A percentile compares a stretch with the other conserved stretches of the same genome.
These are phyloP conservation scores for Apamea epomidion DNA, from an alignment of 2,888 invertebrate genomes.

Conservation along the genomic window DNA sequence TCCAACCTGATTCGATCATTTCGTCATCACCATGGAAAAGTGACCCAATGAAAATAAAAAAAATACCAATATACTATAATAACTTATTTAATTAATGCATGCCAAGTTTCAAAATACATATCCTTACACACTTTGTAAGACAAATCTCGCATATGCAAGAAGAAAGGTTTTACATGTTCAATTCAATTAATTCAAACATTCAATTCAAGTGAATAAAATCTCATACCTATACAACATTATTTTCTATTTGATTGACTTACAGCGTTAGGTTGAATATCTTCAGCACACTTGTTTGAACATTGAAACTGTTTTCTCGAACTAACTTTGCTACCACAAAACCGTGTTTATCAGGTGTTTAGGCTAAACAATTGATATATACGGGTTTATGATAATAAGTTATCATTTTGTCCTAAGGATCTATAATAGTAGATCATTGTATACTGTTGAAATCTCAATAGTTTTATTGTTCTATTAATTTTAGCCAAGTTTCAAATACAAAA, in stretches of 20 bases:
- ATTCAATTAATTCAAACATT: neutral
- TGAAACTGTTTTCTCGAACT: slow-evolving; percentile 31
- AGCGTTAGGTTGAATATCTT: slow-evolving; percentile 18
- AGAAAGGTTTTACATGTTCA: slow-evolving; percentile 23
- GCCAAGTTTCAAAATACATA: slow-evolving; percentile 52
- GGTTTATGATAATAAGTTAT: neutral
- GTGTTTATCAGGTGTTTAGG: neutral
- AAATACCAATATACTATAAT: slow-evolving; percentile 33
- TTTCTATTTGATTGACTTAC: slow-evolving; percentile 32
- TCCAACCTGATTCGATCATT: neutral
- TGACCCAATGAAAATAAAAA: neutral
- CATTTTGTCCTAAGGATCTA: neutral
- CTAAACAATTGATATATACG: neutral
- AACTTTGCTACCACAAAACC: neutral
- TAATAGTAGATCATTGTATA: slow-evolving; percentile 12
- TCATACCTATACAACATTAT: slow-evolving; percentile 20
- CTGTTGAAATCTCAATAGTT: slow-evolving; percentile 16
- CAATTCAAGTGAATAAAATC: slow-evolving; percentile 28
- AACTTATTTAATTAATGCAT: slow-evolving; percentile 64
- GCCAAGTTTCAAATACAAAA: slow-evolving; percentile 67
- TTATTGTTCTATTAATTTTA: slow-evolving; percentile 49
- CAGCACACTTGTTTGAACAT: slow-evolving; percentile 11
- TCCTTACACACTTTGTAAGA: slow-evolving; percentile 46
- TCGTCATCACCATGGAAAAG: neutral
- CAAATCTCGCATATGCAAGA: slow-evolving; percentile 45